Evolutionary conservation across 1,140 invertebrate genomes (phyloP).

Genomic region (Drosophila chauvacae): DNA sequence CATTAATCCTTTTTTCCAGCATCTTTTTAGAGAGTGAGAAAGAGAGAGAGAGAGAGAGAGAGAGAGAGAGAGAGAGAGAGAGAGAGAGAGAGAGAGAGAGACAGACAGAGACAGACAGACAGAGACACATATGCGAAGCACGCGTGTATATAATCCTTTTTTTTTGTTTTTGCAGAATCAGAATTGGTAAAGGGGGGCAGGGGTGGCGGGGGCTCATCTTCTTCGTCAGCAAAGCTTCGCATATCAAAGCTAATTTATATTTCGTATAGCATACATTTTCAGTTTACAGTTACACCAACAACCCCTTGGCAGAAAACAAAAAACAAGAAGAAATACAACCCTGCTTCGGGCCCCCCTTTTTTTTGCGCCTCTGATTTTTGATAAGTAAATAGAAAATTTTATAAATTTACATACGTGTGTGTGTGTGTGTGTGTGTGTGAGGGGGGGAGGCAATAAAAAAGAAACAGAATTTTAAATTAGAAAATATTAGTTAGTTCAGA

Average conservation of each 20-base stretch:
- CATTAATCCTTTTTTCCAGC: conserved; percentile 81
- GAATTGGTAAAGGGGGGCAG: not conserved
- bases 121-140: conserved; percentile 48
- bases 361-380: conserved; percentile 68
- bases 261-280: conserved; percentile 77
- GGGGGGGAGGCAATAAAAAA: conserved; percentile 67
- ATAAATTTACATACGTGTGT: conserved; percentile 70
- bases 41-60: conserved; percentile 14
- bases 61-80: conserved; percentile 16
- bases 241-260: conserved; percentile 82
- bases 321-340: conserved; percentile 16
- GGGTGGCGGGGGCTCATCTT: conserved; percentile 21
- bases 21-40: conserved; percentile 56
- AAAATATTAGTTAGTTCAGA: conserved; percentile 76
- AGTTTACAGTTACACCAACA: conserved; percentile 31
- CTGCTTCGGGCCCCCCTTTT: not conserved
- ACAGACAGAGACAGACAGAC: conserved; percentile 13
- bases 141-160: conserved; percentile 77
- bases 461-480: conserved; percentile 83
- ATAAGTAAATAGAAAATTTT: conserved; percentile 81
- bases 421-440: not conserved
- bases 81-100: conserved; percentile 16
- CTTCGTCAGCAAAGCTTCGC: conserved; percentile 74
- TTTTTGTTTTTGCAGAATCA: conserved; percentile 47
- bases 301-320: not conserved